Evolutionary conservation across 2,113 vertebrate species (phyloP), one percentile per base, ranked within the genome.

Genomic region (Budorcas taxicolor): DNA sequence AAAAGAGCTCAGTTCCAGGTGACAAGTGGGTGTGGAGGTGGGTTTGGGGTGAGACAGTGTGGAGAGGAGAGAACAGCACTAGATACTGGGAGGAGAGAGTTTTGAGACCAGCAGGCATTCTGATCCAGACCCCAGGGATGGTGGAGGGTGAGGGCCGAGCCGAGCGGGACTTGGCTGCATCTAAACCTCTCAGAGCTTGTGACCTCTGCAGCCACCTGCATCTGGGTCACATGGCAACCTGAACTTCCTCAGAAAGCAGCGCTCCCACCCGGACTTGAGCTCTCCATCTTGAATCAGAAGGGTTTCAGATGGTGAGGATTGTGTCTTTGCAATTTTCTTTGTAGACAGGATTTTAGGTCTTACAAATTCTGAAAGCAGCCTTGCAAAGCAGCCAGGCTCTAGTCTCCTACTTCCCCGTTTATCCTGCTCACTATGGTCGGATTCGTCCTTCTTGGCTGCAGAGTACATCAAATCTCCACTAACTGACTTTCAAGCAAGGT

Each of bases 131-230:
- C 40, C 9, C 62, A 17, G 43, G 45, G 29, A 3, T 2, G 0
- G 33, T 5, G 11, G 7, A 7, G 2, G 5, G 17, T 1, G 3
- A 16, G 19, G 33, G 12, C 16, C 1, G 3, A 15, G 60, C 29
- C 27, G 1, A 16, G 4, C 0, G 0, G 67, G n/a, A 71, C n/a
- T 7, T 76, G n/a, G 64, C 62, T 62, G 33, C 27, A 29, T 7
- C n/a, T 94, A 15, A 27, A 8, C 50, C 55, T 71, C 62, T 5
- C 36, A 5, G 9, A 89, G 53, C 64, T 62, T 1, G 47, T 14
- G 40, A 29, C 67, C 40, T 78, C 58, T 5, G 2, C 11, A 25
- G n/a, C n/a, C 84, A 21, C 10, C 62, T 57, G 50, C 4, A 2
- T 52, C 52, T 31, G 40, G 71, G 74, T 55, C 19, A 8, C 45